A percentile compares a stretch with the other conserved stretches of the same genome.
phyloP scores from a whole-genome alignment of 2,797 vertebrate genomes.

The Nyctibius grandis region DNA sequence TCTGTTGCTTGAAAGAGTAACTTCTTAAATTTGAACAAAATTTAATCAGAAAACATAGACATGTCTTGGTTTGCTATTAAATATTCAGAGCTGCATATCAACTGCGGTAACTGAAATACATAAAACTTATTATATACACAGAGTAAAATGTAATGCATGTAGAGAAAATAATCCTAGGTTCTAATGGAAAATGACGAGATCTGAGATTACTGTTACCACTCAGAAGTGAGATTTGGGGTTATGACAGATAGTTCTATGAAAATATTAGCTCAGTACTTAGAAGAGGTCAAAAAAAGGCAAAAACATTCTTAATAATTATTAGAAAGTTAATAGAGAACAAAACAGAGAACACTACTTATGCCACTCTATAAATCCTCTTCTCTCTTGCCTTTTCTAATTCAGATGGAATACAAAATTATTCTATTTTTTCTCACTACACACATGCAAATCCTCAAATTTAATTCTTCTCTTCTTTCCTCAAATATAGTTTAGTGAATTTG shows the following conservation, averaged over 20 bases:
- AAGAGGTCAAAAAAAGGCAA: background rate
- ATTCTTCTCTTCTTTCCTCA: background rate
- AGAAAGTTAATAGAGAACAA: background rate
- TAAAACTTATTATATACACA: background rate
- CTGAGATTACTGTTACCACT: background rate
- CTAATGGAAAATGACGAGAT: background rate
- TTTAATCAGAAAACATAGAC: background rate
- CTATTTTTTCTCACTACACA: background rate
- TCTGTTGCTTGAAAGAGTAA: background rate
- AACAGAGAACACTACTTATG: background rate
- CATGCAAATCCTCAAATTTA: background rate
- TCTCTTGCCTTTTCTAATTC: background rate
- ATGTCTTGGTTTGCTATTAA: background rate
- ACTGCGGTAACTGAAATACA: background rate
- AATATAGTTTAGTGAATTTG: background rate
- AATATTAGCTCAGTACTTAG: background rate
- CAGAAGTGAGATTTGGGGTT: background rate
- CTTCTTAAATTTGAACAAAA: background rate
- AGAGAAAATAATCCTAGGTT: background rate
- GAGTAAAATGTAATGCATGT: background rate
- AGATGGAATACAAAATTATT: background rate
- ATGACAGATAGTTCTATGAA: background rate
- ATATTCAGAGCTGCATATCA: background rate
- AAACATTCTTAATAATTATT: background rate
- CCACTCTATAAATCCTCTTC: background rate